phyloP scores from a whole-genome alignment of 1,140 invertebrate species.

The Drosophila kurseongensis region DNA sequence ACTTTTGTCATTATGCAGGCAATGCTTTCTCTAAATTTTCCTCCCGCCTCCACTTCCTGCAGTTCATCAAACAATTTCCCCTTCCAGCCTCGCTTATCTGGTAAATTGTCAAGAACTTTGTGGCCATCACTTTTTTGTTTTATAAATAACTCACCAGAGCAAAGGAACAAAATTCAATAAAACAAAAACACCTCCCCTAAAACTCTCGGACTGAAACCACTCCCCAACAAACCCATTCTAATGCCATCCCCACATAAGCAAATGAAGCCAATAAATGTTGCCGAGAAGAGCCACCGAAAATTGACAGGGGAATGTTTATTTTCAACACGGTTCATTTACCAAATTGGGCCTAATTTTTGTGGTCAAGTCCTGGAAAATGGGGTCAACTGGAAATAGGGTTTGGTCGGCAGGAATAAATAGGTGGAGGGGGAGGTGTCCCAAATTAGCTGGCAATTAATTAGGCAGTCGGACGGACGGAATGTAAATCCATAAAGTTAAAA shows the following conservation, averaged over 20 bases:
- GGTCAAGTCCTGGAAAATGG: slow-evolving; percentile 54
- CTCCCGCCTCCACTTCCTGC: slow-evolving; percentile 5
- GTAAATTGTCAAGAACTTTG: slow-evolving; percentile 46
- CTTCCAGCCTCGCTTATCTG: slow-evolving; percentile 15
- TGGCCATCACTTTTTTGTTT: slow-evolving; percentile 14
- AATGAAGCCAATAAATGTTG: slow-evolving; percentile 57
- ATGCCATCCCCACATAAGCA: slow-evolving; percentile 38
- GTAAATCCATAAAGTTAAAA: slow-evolving; percentile 34
- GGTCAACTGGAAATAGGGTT: slow-evolving; percentile 48
- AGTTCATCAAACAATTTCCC: slow-evolving; percentile 26
- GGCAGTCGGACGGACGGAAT: background rate
- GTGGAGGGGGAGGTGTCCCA: slow-evolving; percentile 2
- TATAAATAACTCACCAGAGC: slow-evolving; percentile 37
- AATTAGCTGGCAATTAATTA: slow-evolving; percentile 43
- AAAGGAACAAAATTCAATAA: slow-evolving; percentile 53
- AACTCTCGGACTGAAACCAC: slow-evolving; percentile 20
- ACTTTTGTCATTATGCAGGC: slow-evolving; percentile 63
- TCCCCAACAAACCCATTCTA: slow-evolving; percentile 22
- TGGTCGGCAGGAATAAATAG: slow-evolving; percentile 4
- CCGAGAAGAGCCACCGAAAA: slow-evolving; percentile 19
- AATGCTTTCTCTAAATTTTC: slow-evolving; percentile 18
- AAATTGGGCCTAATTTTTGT: slow-evolving; percentile 49
- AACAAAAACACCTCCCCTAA: slow-evolving; percentile 31
- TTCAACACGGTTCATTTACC: slow-evolving; percentile 62
- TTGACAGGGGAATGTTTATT: slow-evolving; percentile 39